Conservation (phyloP, 2,888 invertebrate genomes). For the Tiphia femorata region DNA sequence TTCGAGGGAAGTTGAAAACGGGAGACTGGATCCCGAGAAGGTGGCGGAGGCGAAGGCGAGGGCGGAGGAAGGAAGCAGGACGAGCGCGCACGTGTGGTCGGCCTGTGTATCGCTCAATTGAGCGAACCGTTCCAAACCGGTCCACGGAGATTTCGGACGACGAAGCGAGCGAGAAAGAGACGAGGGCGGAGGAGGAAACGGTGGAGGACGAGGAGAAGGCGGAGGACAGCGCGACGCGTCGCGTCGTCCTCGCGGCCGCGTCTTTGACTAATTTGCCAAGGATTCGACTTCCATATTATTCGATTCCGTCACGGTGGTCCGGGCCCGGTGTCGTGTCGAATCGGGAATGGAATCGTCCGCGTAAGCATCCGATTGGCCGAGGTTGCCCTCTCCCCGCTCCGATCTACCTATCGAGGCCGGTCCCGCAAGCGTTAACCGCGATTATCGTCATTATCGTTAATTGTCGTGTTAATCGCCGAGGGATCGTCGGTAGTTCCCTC, state of each 20-base stretch:
- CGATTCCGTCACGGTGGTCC: slow-evolving; percentile 10
- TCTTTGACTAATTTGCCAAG: slow-evolving; percentile 47
- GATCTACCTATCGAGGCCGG: too few relatives aligned
- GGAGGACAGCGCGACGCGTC: slow-evolving; percentile 47
- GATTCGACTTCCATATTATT: slow-evolving; percentile 18
- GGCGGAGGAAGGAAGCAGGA: too few relatives aligned
- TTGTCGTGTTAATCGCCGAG: too few relatives aligned
- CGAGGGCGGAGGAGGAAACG: not conserved
- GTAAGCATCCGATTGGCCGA: too few relatives aligned
- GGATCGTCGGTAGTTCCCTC: too few relatives aligned
- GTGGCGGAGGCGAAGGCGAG: slow-evolving; percentile 35
- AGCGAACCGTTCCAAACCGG: slow-evolving; percentile 50
- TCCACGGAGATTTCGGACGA: slow-evolving; percentile 35
- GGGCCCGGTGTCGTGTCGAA: too few relatives aligned
- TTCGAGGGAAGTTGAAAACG: slow-evolving; percentile 11
- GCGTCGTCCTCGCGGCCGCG: slow-evolving; percentile 39
- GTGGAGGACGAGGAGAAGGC: not conserved
- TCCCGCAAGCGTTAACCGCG: too few relatives aligned
- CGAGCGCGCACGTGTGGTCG: slow-evolving; percentile 59
- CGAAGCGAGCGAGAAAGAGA: not conserved
- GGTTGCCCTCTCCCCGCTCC: too few relatives aligned
- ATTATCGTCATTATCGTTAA: too few relatives aligned
- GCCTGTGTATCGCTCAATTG: slow-evolving; percentile 62
- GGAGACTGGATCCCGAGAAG: slow-evolving; percentile 15
- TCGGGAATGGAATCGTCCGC: not conserved